phyloP scores from a whole-genome alignment of 2,797 vertebrate species.

The Falco concolor region DNA sequence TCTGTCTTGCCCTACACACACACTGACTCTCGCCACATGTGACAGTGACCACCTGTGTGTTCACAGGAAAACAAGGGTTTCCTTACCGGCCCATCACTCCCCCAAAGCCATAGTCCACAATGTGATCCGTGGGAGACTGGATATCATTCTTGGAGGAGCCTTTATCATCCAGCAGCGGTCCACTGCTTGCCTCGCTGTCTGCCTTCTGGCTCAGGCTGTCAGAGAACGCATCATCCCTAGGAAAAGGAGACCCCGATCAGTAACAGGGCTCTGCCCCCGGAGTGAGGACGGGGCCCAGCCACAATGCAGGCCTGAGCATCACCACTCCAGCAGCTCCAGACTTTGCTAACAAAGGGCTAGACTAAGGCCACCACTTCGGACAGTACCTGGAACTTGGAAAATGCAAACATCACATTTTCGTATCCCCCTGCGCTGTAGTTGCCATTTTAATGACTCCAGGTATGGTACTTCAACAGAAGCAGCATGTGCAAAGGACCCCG shows the following conservation, averaged over 20 bases:
- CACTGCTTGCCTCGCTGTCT: conserved; percentile 86
- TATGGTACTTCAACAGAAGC: not conserved
- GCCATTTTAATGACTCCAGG: not conserved
- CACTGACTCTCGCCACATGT: not conserved
- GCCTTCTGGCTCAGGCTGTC: conserved; percentile 89
- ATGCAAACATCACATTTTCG: fast-evolving
- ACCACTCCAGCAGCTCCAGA: not conserved
- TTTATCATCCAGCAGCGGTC: conserved; percentile 85
- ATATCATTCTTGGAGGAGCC: conserved; percentile 86
- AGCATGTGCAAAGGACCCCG: not conserved
- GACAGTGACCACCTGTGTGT: fast-evolving
- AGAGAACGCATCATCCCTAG: conserved; percentile 90
- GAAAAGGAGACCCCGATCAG: conserved; percentile 16
- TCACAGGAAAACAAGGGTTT: not conserved
- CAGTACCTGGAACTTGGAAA: not conserved
- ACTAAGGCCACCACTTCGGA: not conserved
- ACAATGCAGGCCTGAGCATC: fast-evolving
- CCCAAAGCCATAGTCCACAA: conserved; percentile 85
- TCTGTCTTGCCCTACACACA: not conserved
- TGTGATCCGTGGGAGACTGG: conserved; percentile 89
- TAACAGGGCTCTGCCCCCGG: not conserved
- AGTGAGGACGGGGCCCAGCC: not conserved
- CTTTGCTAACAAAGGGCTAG: not conserved
- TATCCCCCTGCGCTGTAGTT: not conserved
- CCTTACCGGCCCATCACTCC: conserved; percentile 86